Conservation (phyloP, 2,888 invertebrate genomes). For the Pherbina coryleti region DNA sequence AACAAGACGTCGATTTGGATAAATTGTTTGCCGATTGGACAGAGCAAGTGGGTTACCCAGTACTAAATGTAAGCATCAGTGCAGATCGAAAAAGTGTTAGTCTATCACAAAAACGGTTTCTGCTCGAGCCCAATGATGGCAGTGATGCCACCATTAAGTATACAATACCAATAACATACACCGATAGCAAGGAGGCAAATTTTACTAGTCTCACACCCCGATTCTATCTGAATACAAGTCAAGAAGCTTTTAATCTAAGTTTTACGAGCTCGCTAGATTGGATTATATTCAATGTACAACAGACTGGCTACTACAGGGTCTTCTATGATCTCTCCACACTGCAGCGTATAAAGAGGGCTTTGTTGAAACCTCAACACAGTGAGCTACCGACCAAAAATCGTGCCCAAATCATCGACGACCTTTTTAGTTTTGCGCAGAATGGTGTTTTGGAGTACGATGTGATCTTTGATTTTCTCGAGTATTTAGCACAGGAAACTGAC, state of each 20-base stretch:
- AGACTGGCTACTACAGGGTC: conserved; percentile 73
- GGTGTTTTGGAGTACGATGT: conserved; percentile 70
- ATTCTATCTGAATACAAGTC: conserved; percentile 46
- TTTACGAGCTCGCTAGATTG: conserved; percentile 52
- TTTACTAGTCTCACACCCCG: conserved; percentile 56
- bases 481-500: conserved; percentile 76
- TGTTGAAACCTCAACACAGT: conserved; percentile 49
- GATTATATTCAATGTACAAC: conserved; percentile 62
- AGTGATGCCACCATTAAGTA: conserved; percentile 51
- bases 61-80: conserved; percentile 70
- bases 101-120: conserved; percentile 57
- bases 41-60: conserved; percentile 76
- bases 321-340: conserved; percentile 78
- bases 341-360: conserved; percentile 56
- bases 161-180: conserved; percentile 62
- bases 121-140: conserved; percentile 50
- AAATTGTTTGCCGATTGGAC: conserved; percentile 74
- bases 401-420: conserved; percentile 82
- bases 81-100: conserved; percentile 36
- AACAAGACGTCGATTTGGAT: conserved; percentile 59
- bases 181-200: conserved; percentile 53
- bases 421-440: conserved; percentile 75
- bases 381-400: conserved; percentile 73
- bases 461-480: conserved; percentile 76
- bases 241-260: conserved; percentile 34